A percentile compares a stretch with the other conserved stretches of the same genome.
Evolutionary conservation across 2,797 vertebrate species (phyloP).

Genomic region (Salmo trutta): DNA sequence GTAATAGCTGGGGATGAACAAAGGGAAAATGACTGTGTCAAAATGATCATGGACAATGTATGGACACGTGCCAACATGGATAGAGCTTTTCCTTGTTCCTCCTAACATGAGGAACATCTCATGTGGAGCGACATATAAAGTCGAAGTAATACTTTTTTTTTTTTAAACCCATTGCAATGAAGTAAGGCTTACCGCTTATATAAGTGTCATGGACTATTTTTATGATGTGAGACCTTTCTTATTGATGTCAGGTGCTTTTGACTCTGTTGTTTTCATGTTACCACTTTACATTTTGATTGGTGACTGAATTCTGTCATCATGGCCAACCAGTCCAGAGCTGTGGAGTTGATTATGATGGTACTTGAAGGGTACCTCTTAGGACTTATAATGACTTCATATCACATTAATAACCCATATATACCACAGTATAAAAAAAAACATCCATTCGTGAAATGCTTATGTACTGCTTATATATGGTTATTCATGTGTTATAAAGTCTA

Average conservation of each 20-base stretch:
- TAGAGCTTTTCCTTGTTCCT: conserved; percentile 39
- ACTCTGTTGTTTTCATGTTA: conserved; percentile 24
- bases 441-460: conserved; percentile 8
- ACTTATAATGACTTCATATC: not conserved
- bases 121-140: conserved; percentile 37
- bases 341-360: conserved; percentile 1
- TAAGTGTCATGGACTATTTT: conserved; percentile 47
- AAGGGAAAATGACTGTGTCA: conserved; percentile 74
- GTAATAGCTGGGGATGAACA: conserved; percentile 83
- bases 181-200: conserved; percentile 40
- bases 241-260: conserved; percentile 23
- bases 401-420: not conserved
- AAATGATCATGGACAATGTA: conserved; percentile 39
- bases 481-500: not conserved
- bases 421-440: conserved; percentile 19
- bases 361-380: not conserved
- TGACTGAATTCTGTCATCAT: not conserved
- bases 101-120: conserved; percentile 25
- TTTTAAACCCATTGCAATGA: conserved; percentile 11
- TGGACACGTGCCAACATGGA: conserved; percentile 48
- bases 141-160: not conserved
- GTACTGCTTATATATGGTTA: not conserved
- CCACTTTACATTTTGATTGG: conserved; percentile 21
- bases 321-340: not conserved
- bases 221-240: conserved; percentile 44